Evolutionary conservation across 2,888 invertebrate genomes (phyloP).

Genomic region (Sepiola atlantica): DNA sequence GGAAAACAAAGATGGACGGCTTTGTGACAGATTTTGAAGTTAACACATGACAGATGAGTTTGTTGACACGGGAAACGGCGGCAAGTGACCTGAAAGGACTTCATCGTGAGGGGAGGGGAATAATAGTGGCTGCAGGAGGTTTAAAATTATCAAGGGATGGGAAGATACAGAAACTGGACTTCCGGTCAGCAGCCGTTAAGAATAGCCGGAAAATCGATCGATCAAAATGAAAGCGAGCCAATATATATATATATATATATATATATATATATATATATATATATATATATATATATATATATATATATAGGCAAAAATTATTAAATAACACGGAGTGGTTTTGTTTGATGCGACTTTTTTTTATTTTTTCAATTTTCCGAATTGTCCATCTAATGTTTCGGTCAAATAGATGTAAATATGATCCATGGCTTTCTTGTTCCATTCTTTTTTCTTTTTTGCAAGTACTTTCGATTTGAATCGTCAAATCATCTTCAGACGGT

Average conservation of each 20-base stretch:
- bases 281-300: too few species aligned
- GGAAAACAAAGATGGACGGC: neutral
- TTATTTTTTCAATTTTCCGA: too few species aligned
- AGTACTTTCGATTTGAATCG: too few species aligned
- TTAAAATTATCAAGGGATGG: neutral
- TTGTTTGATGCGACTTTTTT: too few species aligned
- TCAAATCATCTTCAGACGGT: too few species aligned
- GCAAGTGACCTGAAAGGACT: neutral
- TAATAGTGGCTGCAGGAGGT: too few species aligned
- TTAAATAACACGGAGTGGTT: too few species aligned
- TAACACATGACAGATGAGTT: neutral
- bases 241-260: neutral
- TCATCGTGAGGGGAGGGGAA: neutral
- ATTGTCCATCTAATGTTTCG: too few species aligned
- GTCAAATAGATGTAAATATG: too few species aligned
- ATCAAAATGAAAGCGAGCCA: neutral
- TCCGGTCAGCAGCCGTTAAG: neutral
- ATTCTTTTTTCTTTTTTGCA: too few species aligned
- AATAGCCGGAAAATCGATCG: constrained; percentile 20
- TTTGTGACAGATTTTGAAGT: neutral
- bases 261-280: neutral
- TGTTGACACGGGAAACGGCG: neutral
- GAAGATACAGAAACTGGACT: neutral
- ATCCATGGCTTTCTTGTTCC: too few species aligned
- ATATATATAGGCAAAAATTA: too few species aligned